Evolutionary conservation across 2,888 invertebrate species (phyloP), one percentile per base, ranked within the genome.

Genomic region (Gordius sp.): DNA sequence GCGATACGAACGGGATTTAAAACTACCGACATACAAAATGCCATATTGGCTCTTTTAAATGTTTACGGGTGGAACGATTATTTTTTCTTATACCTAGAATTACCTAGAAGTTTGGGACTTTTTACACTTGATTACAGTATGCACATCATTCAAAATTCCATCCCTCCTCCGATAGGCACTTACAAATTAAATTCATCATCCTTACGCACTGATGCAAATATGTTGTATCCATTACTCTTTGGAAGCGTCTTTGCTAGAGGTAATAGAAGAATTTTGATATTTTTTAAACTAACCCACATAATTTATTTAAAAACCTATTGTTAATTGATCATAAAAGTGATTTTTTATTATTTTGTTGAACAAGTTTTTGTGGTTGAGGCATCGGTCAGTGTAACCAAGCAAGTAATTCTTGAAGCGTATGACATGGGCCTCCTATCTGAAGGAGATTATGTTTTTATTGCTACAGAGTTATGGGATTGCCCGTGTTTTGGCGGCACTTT

Each of bases 11-110:
- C 47, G 4, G 47, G 47, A n/a, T 4, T 47, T 4, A 47, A 47
- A 4, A 20, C 47, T 4, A 8, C 13, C 13, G 47, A 47, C 20
- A n/a, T 47, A 4, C 13, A 47, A 18, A 47, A 20, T 20, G 47
- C 47, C 8, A 8, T 18, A 4, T 20, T 47, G 4, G 47, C 47
- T 20, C 23, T 47, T 4, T 18, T 47, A 47, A 47, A 47, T 23
- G 20, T 47, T n/a, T 47, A 47, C 20, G 47, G 47, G 20, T 47
- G 47, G 47, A 47, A 8, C 4, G 47, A 47, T n/a, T 47, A 47
- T 47, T 47, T 47, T 47, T 47, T n/a, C 20, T 47, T 47, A 4
- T 8, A 4, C 4, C n/a, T 18, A 47, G 47, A 47, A 4, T 20
- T 18, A 8, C 20, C 4, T 20, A 4, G n/a, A 8, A 23, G 20